Base-by-base conservation (phyloP, 2,113 vertebrate genomes). In the Ptilorrhoa leucosticta region DNA sequence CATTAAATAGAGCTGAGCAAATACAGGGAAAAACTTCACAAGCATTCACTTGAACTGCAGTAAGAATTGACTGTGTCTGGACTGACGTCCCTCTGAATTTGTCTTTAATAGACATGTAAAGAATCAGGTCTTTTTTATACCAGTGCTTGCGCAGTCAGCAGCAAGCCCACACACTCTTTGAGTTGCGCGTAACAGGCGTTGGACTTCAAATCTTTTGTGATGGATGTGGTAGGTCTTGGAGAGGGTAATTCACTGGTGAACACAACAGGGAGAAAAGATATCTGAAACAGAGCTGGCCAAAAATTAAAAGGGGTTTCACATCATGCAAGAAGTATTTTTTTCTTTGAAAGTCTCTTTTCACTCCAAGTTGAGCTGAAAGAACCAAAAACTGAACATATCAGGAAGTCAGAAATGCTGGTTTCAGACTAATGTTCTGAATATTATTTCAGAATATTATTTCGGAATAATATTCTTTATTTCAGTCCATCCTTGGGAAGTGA, bases 1-100 rank as follows among this genome's bases (percentile, higher is more conserved):
- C 94, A 90, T 89, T 92, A 83, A 96, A 91, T 96, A 96, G 93
- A 97, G 93, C 96, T 97, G 96, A 95, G 92, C 15, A 93, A 96
- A 95, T 92, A 92, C 7, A 65, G 69, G 51, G 56, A 24, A 75
- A 68, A 78, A 22, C 28, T 78, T 35, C 31, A 31, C 63, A 70
- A 77, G 60, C n/a, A 7, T 60, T 56, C 13, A 26, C 48, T 26
- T 39, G 47, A 83, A 54, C 11, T 51, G 33, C 35, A 48, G 40
- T 27, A 71, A 42, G 58, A 91, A 58, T 47, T 89, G 51, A 7
- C 77, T 78, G 18, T 95, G 72, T 15, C 51, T 75, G 65, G n/a
- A 7, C 42, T 78, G 42, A 17, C 27, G 54, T 54, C 27, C 16
- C 19, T 93, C 47, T 42, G 51, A 73, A 60, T 83, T 73, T 83